Percentiles rank a stretch among this genome's conserved stretches.
Conservation (phyloP, 35 echinoderm and acorn worm genomes). For the Chiridota heheva region DNA sequence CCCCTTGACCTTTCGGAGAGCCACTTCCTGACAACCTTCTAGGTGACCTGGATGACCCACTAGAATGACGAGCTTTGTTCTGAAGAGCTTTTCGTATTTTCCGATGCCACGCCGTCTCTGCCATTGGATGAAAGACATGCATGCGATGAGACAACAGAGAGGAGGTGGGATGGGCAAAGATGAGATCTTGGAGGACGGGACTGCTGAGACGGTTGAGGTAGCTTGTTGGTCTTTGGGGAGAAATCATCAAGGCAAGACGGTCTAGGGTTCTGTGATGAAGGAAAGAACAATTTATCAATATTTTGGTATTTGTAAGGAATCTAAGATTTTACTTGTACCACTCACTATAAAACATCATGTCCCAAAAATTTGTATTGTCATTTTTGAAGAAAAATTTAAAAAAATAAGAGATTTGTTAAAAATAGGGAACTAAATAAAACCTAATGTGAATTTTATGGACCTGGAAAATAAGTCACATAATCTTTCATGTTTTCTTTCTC, state of each 20-base stretch:
- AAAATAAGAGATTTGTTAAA: neutral
- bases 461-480: too few relatives aligned
- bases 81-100: constrained; percentile 41
- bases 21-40: too few relatives aligned
- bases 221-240: constrained; percentile 61
- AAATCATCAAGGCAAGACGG: constrained; percentile 43
- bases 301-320: neutral
- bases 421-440: neutral
- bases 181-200: constrained; percentile 54
- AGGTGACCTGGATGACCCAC: too few relatives aligned
- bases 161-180: constrained; percentile 73
- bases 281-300: neutral
- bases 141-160: constrained; percentile 64
- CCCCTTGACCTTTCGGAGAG: too few relatives aligned
- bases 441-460: neutral
- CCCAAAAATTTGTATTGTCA: constrained; percentile 3
- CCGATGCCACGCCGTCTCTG: constrained; percentile 87
- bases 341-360: too few relatives aligned
- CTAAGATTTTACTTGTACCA: too few relatives aligned
- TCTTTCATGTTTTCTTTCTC: too few relatives aligned
- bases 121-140: constrained; percentile 78
- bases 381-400: neutral
- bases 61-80: neutral
- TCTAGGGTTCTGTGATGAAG: constrained; percentile 8
- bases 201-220: constrained; percentile 46